Evolutionary conservation across 2,113 vertebrate species (phyloP).

Genomic region (Diadophis punctatus): DNA sequence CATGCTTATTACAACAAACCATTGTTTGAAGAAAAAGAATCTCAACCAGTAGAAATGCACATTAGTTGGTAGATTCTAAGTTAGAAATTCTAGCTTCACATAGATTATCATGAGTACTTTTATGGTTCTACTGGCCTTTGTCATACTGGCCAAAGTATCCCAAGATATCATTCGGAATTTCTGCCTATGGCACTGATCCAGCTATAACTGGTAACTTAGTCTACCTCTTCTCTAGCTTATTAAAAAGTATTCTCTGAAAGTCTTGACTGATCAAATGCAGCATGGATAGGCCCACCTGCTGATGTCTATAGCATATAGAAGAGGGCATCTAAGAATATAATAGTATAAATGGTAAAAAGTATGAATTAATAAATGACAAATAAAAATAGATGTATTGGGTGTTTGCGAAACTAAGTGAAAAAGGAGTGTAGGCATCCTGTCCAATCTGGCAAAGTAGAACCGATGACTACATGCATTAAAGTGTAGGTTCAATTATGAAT

Average conservation of each 20-base stretch:
- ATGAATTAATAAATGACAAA: background rate
- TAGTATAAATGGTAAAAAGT: background rate
- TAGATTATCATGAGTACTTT: background rate
- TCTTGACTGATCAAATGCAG: background rate
- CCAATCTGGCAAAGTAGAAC: background rate
- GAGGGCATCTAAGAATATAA: background rate
- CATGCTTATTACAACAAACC: background rate
- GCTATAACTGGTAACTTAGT: background rate
- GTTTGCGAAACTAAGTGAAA: background rate
- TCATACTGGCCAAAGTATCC: background rate
- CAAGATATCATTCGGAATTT: background rate
- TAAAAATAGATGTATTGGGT: background rate
- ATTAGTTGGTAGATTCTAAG: background rate
- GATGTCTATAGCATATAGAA: background rate
- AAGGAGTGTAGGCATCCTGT: background rate
- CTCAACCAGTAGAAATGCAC: background rate
- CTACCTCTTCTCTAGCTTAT: background rate
- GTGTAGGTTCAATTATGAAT: background rate
- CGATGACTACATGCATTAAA: background rate
- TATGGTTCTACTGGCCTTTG: background rate
- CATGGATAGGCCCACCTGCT: background rate
- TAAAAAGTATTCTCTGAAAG: background rate
- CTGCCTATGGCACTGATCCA: background rate
- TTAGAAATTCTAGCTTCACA: background rate
- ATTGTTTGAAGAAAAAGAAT: background rate